Percentiles rank a stretch among this genome's conserved stretches.
Conservation (phyloP, 2,888 invertebrate species). For the Diploptera punctata region DNA sequence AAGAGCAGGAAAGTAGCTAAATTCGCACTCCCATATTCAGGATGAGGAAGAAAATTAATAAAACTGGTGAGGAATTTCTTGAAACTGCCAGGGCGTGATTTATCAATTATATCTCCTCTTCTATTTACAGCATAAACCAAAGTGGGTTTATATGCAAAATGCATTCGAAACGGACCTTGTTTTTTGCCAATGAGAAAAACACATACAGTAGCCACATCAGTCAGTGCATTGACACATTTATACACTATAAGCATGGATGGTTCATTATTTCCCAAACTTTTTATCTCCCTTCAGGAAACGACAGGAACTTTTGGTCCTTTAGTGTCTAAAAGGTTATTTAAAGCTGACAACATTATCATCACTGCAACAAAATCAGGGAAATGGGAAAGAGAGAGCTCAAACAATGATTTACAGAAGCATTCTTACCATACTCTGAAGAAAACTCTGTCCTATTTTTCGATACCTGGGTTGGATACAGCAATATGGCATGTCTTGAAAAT, state of each 20-base stretch:
- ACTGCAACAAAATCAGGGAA: not conserved
- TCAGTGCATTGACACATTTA: not conserved
- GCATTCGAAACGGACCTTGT: not conserved
- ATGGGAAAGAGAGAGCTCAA: not conserved
- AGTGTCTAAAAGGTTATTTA: slow-evolving; percentile 1
- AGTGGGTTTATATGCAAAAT: not conserved
- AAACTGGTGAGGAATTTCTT: not conserved
- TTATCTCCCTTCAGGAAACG: not conserved
- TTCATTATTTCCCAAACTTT: not conserved
- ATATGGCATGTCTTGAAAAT: not conserved
- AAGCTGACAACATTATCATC: not conserved
- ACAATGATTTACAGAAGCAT: not conserved
- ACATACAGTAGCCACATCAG: not conserved
- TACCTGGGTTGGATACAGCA: not conserved
- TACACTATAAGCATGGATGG: not conserved
- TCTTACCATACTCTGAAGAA: not conserved
- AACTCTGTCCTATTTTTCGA: not conserved
- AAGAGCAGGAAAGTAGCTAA: not conserved
- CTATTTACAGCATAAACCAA: slow-evolving; percentile 2
- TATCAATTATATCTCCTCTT: not conserved
- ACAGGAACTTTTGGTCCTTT: not conserved
- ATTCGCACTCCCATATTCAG: not conserved
- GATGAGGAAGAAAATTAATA: not conserved
- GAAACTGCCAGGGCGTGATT: not conserved
- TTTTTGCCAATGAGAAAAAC: not conserved